Conservation (phyloP, 2,888 invertebrate species). For the Oithona nana region DNA sequence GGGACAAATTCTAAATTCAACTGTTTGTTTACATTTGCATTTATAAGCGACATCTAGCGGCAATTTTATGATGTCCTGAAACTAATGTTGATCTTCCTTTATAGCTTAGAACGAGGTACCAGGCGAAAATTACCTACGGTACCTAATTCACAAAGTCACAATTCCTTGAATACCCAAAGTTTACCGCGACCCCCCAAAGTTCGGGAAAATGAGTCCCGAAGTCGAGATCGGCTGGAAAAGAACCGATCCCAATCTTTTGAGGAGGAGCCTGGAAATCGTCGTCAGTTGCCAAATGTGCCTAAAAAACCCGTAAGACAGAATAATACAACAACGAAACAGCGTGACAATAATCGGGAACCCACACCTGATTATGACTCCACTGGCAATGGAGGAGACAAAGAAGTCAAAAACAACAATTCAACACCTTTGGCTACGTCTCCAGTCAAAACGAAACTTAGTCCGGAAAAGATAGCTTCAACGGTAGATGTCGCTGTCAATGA, state of each 20-base stretch:
- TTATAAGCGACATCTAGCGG: too few species aligned
- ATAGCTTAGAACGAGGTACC: background rate
- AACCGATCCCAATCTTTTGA: background rate
- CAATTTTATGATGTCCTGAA: too few species aligned
- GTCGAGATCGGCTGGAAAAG: background rate
- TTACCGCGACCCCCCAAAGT: background rate
- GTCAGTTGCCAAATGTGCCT: background rate
- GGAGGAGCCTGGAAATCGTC: background rate
- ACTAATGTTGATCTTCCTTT: too few species aligned
- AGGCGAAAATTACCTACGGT: background rate
- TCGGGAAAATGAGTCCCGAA: background rate
- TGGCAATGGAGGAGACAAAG: background rate
- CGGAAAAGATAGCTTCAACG: too few species aligned
- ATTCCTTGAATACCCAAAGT: background rate
- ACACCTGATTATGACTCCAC: conserved; percentile 4
- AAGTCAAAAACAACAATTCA: too few species aligned
- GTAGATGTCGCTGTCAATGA: too few species aligned
- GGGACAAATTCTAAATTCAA: too few species aligned
- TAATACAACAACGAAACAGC: background rate
- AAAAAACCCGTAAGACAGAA: background rate
- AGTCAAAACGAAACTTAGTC: background rate
- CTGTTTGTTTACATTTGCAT: too few species aligned
- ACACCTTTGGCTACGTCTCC: background rate
- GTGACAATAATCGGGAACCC: background rate
- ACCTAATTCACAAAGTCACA: background rate